phyloP scores from a whole-genome alignment of 2,888 invertebrate species.

The Orgyia antiqua region DNA sequence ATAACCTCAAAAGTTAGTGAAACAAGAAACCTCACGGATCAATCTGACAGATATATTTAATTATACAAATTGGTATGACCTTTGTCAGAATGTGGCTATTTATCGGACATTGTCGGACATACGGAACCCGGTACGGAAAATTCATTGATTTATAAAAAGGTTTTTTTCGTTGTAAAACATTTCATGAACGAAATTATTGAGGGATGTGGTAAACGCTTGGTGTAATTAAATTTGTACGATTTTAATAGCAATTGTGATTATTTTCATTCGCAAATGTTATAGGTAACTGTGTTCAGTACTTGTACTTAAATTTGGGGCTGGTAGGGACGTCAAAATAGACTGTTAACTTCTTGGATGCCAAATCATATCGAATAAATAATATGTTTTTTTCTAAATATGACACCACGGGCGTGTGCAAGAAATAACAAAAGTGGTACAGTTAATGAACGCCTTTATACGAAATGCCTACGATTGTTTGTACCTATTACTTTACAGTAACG shows the following conservation, averaged over 20 bases:
- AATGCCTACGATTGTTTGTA: too few relatives aligned
- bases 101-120: conserved; percentile 28
- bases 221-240: conserved; percentile 23
- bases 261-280: too few relatives aligned
- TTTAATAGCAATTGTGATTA: conserved; percentile 5
- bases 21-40: conserved; percentile 25
- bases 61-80: conserved; percentile 38
- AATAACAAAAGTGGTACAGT: too few relatives aligned
- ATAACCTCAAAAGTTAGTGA: conserved; percentile 14
- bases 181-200: conserved; percentile 33
- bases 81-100: conserved; percentile 20
- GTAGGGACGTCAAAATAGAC: too few relatives aligned
- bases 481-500: too few relatives aligned
- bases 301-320: too few relatives aligned
- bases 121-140: conserved; percentile 37
- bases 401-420: too few relatives aligned
- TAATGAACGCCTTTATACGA: too few relatives aligned
- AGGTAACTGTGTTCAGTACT: too few relatives aligned
- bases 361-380: too few relatives aligned
- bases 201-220: conserved; percentile 20
- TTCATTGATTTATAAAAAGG: conserved; percentile 41
- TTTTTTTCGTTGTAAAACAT: conserved; percentile 35
- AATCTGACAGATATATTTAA: conserved; percentile 42
- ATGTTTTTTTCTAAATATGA: too few relatives aligned
- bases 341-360: too few relatives aligned